These are phyloP conservation scores for Drosophila incognita DNA, from an alignment of 2,888 invertebrate genomes.

Conservation along the genomic window DNA sequence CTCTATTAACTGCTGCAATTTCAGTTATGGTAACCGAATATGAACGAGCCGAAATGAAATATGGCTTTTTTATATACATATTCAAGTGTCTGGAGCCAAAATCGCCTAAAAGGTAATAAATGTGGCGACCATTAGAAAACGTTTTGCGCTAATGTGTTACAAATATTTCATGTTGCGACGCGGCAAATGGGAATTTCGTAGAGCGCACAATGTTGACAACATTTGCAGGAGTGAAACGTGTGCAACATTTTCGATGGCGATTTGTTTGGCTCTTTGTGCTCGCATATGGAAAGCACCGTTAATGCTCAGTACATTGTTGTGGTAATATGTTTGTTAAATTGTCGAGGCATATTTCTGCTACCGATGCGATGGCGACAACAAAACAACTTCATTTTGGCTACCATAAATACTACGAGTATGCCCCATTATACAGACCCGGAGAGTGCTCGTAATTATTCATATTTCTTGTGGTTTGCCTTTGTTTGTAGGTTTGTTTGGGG, in stretches of 20 bases:
- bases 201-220: slow-evolving; percentile 46
- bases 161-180: slow-evolving; percentile 69
- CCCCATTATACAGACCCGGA: slow-evolving; percentile 46
- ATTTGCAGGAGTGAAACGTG: slow-evolving; percentile 16
- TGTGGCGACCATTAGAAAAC: slow-evolving; percentile 72
- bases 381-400: slow-evolving; percentile 67
- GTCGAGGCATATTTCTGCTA: slow-evolving; percentile 64
- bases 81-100: slow-evolving; percentile 17
- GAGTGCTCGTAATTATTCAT: slow-evolving; percentile 73
- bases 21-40: slow-evolving; percentile 49
- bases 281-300: slow-evolving; percentile 71
- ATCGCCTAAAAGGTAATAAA: slow-evolving; percentile 63
- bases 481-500: slow-evolving; percentile 28
- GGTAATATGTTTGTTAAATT: slow-evolving; percentile 78
- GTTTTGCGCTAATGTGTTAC: slow-evolving; percentile 78
- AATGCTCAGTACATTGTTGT: slow-evolving; percentile 74
- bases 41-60: slow-evolving; percentile 45
- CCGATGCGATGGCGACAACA: slow-evolving; percentile 49
- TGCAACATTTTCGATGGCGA: slow-evolving; percentile 32
- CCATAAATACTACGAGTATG: slow-evolving; percentile 62
- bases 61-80: slow-evolving; percentile 49
- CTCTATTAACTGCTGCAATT: slow-evolving; percentile 52
- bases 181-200: slow-evolving; percentile 36
- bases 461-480: slow-evolving; percentile 67
- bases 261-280: slow-evolving; percentile 50